Evolutionary conservation across 2,888 invertebrate species (phyloP).

Genomic region (Lissonota sp.): DNA sequence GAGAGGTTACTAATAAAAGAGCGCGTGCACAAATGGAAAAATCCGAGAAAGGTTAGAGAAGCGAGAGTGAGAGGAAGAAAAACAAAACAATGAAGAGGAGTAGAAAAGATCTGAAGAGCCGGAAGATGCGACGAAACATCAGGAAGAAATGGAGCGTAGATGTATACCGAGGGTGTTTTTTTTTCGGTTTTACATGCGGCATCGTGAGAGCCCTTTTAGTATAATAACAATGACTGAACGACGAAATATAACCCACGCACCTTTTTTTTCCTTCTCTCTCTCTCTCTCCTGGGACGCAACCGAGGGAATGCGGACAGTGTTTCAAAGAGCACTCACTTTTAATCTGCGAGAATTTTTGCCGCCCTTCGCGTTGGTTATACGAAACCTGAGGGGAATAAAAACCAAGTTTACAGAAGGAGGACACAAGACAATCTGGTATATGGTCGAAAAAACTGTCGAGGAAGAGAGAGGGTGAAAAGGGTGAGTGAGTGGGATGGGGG

Average conservation of each 20-base stretch:
- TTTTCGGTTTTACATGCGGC: no score
- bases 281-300: conserved; percentile 39
- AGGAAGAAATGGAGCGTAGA: no score
- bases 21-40: not conserved
- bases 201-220: no score
- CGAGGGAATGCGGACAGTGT: conserved; percentile 61
- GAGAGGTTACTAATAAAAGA: conserved; percentile 3
- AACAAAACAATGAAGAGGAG: not conserved
- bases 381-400: conserved; percentile 73
- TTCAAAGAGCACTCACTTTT: conserved; percentile 78
- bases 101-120: conserved; percentile 6
- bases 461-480: conserved; percentile 46
- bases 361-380: conserved; percentile 67
- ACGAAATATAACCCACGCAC: conserved; percentile 28
- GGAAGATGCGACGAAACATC: conserved; percentile 2
- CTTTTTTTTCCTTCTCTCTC: conserved; percentile 33
- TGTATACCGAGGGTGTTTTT: no score
- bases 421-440: conserved; percentile 23
- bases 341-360: conserved; percentile 74
- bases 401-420: conserved; percentile 69
- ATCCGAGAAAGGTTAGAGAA: not conserved
- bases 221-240: not conserved
- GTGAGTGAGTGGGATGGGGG: conserved; percentile 37
- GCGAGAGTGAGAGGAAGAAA: not conserved
- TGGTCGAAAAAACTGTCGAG: conserved; percentile 43